Base-by-base conservation (phyloP, 2,113 vertebrate species). In the Eulacestoma nigropectus region DNA sequence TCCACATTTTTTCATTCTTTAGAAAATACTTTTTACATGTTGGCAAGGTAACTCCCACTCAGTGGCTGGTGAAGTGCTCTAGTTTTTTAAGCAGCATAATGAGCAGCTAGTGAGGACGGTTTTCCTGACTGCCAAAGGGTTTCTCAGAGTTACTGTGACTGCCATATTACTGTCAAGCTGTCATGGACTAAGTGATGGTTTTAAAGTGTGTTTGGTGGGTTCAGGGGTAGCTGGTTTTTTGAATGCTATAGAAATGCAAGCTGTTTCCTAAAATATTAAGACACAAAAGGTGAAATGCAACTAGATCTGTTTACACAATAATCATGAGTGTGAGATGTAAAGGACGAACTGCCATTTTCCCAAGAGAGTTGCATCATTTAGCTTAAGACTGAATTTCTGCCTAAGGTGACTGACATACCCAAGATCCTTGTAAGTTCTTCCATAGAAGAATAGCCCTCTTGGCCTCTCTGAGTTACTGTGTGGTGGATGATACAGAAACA, bases 161-260 rank as follows among this genome's bases (percentile, higher is more conserved):
- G 78, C 72, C 59, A 70, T 92, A 33, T 74, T 79, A 50, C 82
- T 93, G 88, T 93, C 92, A 96, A 96, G 47, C 68, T 95, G 72
- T 93, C 83, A 47, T 5, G 17, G 59, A 22, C 55, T 88, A 90
- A 67, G 46, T 65, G 50, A 90, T 67, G 33, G 27, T 55, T 94
- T 92, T 90, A 69, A 83, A 84, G 30, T 3, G 3, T 25, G 14
- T 62, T 86, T 67, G 7, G 23, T 95, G 68, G 6, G 6, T 59
- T 80, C 0, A 8, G 42, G 83, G 46, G 60, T 88, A 62, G 55
- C 47, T 83, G 60, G 0, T 42, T 87, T 78, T 87, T 74, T 69
- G 22, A 93, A 70, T 80, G 33, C 59, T 89, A 10, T 55, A n/a
- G 83, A 89, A 90, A 59, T 70, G 49, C 27, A 73, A 22, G 6